phyloP scores from a whole-genome alignment of 2,888 invertebrate genomes.

The Drosophila robusta region DNA sequence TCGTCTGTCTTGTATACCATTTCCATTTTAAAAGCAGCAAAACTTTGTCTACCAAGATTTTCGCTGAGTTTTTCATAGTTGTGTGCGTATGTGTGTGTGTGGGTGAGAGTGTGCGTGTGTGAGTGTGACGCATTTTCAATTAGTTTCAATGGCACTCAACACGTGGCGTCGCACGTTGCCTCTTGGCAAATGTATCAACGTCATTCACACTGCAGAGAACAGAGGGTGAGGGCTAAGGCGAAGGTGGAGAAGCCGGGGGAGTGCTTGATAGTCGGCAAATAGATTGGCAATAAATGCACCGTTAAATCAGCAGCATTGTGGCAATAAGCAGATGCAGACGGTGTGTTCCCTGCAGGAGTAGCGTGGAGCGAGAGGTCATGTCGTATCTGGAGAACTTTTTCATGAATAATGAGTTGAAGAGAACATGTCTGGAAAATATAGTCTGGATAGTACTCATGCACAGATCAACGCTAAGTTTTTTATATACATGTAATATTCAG shows the following conservation, averaged over 20 bases:
- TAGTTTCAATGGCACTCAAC: conserved; percentile 74
- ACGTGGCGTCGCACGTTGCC: conserved; percentile 53
- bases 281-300: conserved; percentile 74
- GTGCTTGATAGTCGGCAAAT: conserved; percentile 62
- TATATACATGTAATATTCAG: not conserved
- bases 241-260: not conserved
- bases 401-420: conserved; percentile 56
- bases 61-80: conserved; percentile 33
- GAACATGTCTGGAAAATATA: conserved; percentile 13
- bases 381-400: conserved; percentile 51
- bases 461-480: not conserved
- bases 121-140: conserved; percentile 70
- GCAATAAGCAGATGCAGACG: conserved; percentile 22
- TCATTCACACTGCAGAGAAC: conserved; percentile 38
- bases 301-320: conserved; percentile 71
- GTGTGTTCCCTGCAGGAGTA: conserved; percentile 3
- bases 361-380: conserved; percentile 22
- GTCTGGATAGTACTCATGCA: not conserved
- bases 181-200: conserved; percentile 68
- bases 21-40: conserved; percentile 65
- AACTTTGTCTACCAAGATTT: conserved; percentile 70
- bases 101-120: too few species aligned
- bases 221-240: not conserved
- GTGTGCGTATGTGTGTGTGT: conserved; percentile 22
- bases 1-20: conserved; percentile 40